These are phyloP conservation scores for Lichenostomus cassidix DNA, from an alignment of 2,113 vertebrate genomes.

Conservation along the genomic window DNA sequence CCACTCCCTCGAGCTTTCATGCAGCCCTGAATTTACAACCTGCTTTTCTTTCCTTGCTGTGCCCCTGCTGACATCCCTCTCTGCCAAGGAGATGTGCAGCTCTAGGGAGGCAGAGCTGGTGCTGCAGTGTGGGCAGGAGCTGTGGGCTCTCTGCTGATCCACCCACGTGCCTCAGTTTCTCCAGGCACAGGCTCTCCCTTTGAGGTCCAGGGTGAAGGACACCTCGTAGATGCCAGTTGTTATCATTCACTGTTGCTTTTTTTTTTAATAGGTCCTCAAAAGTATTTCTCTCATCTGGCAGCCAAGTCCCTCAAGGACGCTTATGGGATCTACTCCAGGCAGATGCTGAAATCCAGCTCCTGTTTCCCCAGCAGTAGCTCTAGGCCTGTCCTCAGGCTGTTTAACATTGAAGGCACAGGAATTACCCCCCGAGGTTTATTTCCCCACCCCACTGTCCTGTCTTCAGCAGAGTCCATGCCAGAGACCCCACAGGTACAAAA, in stretches of 20 bases:
- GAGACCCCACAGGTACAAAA: neutral
- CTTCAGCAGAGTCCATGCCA: neutral
- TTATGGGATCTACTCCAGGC: neutral
- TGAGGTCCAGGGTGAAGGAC: neutral
- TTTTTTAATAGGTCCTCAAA: neutral
- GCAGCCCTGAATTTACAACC: neutral
- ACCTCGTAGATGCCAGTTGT: rapidly evolving
- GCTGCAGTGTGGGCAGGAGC: neutral
- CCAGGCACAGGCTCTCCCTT: neutral
- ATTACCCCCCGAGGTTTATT: neutral
- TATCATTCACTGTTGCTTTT: neutral
- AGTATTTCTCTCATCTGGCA: neutral
- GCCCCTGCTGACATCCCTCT: neutral
- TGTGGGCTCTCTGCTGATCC: neutral
- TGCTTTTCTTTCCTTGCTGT: neutral
- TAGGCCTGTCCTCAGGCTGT: neutral
- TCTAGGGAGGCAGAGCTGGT: neutral
- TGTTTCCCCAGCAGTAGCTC: neutral
- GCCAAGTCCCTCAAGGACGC: neutral
- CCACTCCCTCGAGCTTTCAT: neutral
- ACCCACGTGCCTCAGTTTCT: neutral
- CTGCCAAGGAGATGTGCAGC: neutral
- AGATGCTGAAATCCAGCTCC: conserved; percentile 35
- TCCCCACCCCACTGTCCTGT: neutral
- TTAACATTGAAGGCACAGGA: neutral